These are phyloP conservation scores for Agrypnia vestita DNA, from an alignment of 1,140 invertebrate genomes.

Conservation along the genomic window DNA sequence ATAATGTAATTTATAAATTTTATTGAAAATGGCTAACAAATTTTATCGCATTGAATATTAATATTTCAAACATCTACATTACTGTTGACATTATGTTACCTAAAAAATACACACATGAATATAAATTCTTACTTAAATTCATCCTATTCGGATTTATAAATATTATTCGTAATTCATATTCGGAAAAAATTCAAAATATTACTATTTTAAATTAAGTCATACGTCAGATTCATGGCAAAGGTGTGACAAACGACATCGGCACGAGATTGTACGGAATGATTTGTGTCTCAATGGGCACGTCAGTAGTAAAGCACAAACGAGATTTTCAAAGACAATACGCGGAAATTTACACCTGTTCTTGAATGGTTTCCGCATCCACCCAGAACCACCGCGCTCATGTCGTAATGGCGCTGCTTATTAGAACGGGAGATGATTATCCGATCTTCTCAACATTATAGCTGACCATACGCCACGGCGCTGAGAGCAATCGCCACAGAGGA, in stretches of 20 bases:
- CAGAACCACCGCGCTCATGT: background rate
- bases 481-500: background rate
- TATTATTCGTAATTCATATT: too few species aligned
- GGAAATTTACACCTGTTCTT: conserved; percentile 31
- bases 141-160: too few species aligned
- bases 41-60: too few species aligned
- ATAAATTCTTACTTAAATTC: too few species aligned
- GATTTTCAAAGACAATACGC: conserved; percentile 15
- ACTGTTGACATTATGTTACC: too few species aligned
- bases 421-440: background rate
- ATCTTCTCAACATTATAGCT: background rate
- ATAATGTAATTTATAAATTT: too few species aligned
- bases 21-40: too few species aligned
- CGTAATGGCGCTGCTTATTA: conserved; percentile 4
- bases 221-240: background rate
- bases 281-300: conserved; percentile 9
- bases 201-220: background rate
- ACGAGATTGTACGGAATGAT: background rate
- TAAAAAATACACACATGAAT: too few species aligned
- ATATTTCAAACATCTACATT: too few species aligned
- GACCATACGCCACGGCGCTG: background rate
- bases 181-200: too few species aligned
- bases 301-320: background rate
- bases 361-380: background rate
- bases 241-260: background rate